Evolutionary conservation across 2,888 invertebrate genomes (phyloP), one percentile per base, ranked within the genome.

Genomic region (Campoplex capitator): DNA sequence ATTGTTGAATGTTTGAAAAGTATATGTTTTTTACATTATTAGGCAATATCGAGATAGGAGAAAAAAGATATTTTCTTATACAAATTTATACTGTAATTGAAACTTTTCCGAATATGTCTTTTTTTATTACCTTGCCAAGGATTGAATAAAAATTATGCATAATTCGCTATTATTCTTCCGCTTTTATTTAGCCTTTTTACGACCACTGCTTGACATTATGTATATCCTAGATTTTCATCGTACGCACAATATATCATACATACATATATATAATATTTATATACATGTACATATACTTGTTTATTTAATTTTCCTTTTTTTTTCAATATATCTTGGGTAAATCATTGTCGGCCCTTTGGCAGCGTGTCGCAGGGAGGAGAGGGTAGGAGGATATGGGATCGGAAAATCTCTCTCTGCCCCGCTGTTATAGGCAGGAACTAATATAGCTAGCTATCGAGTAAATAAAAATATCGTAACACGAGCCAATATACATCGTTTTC

Each of bases 281-380:
- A 88, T 87, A 89, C 87, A 86, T 87, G 73, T 80, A 89, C 70
- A 89, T 88, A 85, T 78, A 84, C 87, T 84, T 86, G 51, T 73
- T 51, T 87, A 86, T 83, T 75, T 86, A 75, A 88, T 13, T 32
- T 32, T 62, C 32, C 6, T 28, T 16, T 7, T 51, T 32, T 78
- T 88, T 84, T 80, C 62, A 42, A 70, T 80, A 85, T 84, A 89
- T 65, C 75, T 86, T 88, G 83, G 80, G 79, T 86, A 88, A 88
- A 87, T 91, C 88, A 91, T 89, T 91, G 89, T 90, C 88, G 89
- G 91, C 91, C 92, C 91, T 92, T 93, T 93, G 93, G 92, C 92
- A 92, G 92, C 92, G 89, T 90, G 84, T 84, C 81, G 84, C 86
- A 65, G 84, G 78, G 58, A 74, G 65, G 74, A 62, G 76, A 77